Evolutionary conservation across 2,797 vertebrate species (phyloP).

Genomic region (Mormyrops attenuatus): DNA sequence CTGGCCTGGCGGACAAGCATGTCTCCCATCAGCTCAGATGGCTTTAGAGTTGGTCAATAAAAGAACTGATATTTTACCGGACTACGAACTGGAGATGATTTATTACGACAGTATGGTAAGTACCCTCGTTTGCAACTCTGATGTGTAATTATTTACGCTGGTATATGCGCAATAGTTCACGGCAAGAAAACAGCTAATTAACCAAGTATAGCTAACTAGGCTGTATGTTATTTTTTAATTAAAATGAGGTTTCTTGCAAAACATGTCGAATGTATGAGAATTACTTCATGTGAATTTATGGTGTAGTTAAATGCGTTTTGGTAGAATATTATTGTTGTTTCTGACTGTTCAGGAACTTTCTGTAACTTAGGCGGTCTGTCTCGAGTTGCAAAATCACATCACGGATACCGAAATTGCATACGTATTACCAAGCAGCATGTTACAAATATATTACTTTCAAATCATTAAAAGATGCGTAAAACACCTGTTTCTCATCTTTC

Average conservation of each 20-base stretch:
- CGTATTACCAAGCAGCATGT: background rate
- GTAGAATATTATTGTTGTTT: background rate
- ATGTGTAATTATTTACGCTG: background rate
- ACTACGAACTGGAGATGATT: constrained; percentile 84
- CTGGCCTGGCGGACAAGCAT: constrained; percentile 87
- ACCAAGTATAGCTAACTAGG: background rate
- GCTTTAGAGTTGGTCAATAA: constrained; percentile 84
- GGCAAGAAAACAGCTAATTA: background rate
- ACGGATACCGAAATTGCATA: background rate
- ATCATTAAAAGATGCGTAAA: background rate
- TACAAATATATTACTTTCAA: background rate
- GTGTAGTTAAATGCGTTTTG: background rate
- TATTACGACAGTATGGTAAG: constrained; percentile 86
- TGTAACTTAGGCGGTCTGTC: background rate
- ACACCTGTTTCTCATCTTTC: background rate
- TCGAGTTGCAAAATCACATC: background rate
- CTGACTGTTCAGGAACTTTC: background rate
- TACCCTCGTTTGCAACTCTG: constrained; percentile 8
- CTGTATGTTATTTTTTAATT: background rate
- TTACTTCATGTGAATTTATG: background rate
- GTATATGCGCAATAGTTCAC: background rate
- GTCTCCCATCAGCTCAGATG: constrained; percentile 82
- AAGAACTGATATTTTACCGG: constrained; percentile 80
- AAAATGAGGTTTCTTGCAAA: background rate
- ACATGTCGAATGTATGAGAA: background rate